Base-by-base conservation (phyloP, 2,113 vertebrate species). In the Istiophorus platypterus region DNA sequence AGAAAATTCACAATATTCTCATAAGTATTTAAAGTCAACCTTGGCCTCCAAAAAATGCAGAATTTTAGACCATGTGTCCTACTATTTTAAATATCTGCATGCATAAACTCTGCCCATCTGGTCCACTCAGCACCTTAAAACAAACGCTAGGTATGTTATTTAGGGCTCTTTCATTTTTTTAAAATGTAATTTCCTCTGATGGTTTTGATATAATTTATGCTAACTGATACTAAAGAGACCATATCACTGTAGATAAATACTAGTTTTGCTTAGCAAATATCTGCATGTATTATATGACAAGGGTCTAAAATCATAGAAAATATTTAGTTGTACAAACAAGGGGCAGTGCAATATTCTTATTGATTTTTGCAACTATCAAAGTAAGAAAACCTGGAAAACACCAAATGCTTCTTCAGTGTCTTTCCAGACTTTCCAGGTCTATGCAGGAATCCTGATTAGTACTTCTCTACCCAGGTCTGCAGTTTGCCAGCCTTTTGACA, bases 391-490 rank as follows among this genome's bases (percentile, higher is more conserved):
- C 11, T 13, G 22, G 39, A 69, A 39, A 54, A 29, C 15, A 41
- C 5, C 22, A 56, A 72, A 68, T 56, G n/a, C 57, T 34, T 41
- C 47, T 67, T 37, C 14, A 3, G 27, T 34, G 11, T 8, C 10
- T 66, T 72, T 65, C 57, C 31, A 37, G 47, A 67, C 22, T 15
- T 37, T 26, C 56, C 54, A 15, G 26, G 26, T 61, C 24, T 41
- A 18, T 72, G 47, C 54, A 61, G 26, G 59, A 52, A 29, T 41
- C 56, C 54, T 58, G 42, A 63, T 13, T 0, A 66, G 42, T 15
- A 51, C 56, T 26, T 54, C 80, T 72, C 18, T 3, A n/a, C 63
- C 76, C 85, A 76, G 89, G 72, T 84, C 83, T 72, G 82, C 58
- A 27, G 54, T 0, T 22, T 68, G 0, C 27, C 10, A n/a, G 5